Evolutionary conservation across 2,888 invertebrate species (phyloP).

Genomic region (Heteromyza rotundicornis): DNA sequence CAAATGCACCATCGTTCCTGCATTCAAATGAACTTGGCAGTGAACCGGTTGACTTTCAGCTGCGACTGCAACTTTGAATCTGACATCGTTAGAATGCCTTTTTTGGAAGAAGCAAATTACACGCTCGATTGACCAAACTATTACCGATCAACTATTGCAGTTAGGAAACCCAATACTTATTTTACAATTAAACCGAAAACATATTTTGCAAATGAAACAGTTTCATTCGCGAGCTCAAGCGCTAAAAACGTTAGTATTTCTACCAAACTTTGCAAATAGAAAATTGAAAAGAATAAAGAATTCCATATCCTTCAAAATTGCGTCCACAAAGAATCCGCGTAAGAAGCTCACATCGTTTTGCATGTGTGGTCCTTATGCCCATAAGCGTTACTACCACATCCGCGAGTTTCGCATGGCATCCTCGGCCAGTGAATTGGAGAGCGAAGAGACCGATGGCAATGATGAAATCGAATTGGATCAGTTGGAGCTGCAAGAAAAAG

Average conservation of each 20-base stretch:
- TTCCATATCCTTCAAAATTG: slow-evolving; percentile 56
- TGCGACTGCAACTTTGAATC: too few species aligned
- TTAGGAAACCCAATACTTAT: too few species aligned
- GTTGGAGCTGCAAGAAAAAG: slow-evolving; percentile 22
- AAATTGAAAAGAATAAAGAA: slow-evolving; percentile 1
- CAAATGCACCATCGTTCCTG: too few species aligned
- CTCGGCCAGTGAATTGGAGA: slow-evolving; percentile 49
- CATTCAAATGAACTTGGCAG: slow-evolving; percentile 43
- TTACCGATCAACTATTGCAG: too few species aligned
- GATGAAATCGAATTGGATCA: slow-evolving; percentile 43
- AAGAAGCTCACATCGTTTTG: slow-evolving; percentile 54
- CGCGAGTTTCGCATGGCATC: slow-evolving; percentile 54
- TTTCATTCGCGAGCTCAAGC: slow-evolving; percentile 19
- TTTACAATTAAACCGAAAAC: too few species aligned
- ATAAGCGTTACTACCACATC: slow-evolving; percentile 52
- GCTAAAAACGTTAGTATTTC: slow-evolving; percentile 14
- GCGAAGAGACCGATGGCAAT: slow-evolving; percentile 31
- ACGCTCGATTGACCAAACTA: slow-evolving; percentile 43
- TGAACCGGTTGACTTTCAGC: too few species aligned
- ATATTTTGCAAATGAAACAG: slow-evolving; percentile 7
- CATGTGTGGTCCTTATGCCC: slow-evolving; percentile 56
- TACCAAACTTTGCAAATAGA: too few species aligned
- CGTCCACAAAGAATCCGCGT: slow-evolving; percentile 46
- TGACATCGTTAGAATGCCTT: slow-evolving; percentile 22
- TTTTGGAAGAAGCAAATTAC: slow-evolving; percentile 44